These are phyloP conservation scores for Chloroceryle amazona DNA, from an alignment of 2,797 vertebrate genomes.

Conservation along the genomic window DNA sequence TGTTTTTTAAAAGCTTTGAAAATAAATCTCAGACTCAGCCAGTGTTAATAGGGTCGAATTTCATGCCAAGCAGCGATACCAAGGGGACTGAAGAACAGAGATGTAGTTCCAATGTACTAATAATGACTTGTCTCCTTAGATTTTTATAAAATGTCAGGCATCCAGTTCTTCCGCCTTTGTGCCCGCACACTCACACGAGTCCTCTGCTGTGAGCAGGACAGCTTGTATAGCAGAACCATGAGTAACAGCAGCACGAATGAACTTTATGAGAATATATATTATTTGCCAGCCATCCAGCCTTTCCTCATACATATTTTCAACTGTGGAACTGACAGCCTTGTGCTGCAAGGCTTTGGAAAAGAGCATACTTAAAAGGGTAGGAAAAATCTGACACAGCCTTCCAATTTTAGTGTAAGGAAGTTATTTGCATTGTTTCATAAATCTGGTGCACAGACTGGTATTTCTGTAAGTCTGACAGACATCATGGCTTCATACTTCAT, in stretches of 20 bases:
- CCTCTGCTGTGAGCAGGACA: background rate
- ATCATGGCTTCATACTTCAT: background rate
- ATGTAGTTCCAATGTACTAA: slow-evolving; percentile 22
- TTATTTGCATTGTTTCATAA: background rate
- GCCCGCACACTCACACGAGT: background rate
- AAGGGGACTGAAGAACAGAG: background rate
- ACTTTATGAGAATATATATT: background rate
- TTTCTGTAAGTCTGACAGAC: background rate
- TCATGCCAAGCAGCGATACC: slow-evolving; percentile 13
- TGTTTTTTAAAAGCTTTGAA: slow-evolving; percentile 59
- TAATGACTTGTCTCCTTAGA: slow-evolving; percentile 6
- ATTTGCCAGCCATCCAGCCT: background rate
- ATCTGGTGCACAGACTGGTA: background rate
- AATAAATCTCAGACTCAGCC: slow-evolving; percentile 10
- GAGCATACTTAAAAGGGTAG: background rate
- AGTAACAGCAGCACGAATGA: background rate
- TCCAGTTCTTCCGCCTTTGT: background rate
- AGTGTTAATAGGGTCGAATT: slow-evolving; percentile 33
- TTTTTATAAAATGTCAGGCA: slow-evolving; percentile 13
- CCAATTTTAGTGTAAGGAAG: background rate
- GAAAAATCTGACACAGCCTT: background rate
- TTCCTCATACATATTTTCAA: background rate
- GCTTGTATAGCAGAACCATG: background rate
- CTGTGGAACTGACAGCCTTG: background rate
- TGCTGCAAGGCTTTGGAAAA: background rate